Evolutionary conservation across 1,140 invertebrate species (phyloP).

Genomic region (Diorhabda carinulata): DNA sequence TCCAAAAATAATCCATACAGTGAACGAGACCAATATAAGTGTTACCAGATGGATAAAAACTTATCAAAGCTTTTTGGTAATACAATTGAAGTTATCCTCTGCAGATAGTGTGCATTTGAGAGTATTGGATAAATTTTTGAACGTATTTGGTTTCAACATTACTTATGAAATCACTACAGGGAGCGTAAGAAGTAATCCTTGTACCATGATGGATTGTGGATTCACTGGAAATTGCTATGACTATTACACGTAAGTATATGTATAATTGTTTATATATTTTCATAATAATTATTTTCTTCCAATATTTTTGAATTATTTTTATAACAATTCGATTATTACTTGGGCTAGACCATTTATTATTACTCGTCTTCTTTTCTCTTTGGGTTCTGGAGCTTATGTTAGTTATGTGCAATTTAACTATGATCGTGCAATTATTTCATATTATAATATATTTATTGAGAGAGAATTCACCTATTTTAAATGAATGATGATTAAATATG

Average conservation of each 20-base stretch:
- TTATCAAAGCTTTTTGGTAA: conserved; percentile 69
- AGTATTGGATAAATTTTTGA: conserved; percentile 72
- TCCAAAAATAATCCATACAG: conserved; percentile 52
- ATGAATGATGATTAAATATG: no score
- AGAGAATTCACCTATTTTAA: no score
- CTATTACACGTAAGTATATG: conserved; percentile 41
- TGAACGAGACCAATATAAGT: conserved; percentile 66
- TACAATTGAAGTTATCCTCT: conserved; percentile 68
- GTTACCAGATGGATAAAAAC: conserved; percentile 64
- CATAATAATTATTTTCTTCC: not conserved
- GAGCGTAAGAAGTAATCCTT: conserved; percentile 57
- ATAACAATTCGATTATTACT: no score
- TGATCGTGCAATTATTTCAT: no score
- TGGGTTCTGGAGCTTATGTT: no score
- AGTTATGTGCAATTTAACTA: no score
- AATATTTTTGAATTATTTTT: no score
- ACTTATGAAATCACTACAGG: conserved; percentile 74
- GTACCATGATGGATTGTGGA: conserved; percentile 74
- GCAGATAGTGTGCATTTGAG: conserved; percentile 79
- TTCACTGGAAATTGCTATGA: conserved; percentile 73
- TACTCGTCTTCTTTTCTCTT: no score
- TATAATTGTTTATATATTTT: not conserved
- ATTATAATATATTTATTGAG: no score
- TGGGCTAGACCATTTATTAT: no score
- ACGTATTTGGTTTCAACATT: conserved; percentile 89